These are phyloP conservation scores for Microcebus lehilahytsara DNA, from an alignment of 2,113 vertebrate genomes.

Conservation along the genomic window DNA sequence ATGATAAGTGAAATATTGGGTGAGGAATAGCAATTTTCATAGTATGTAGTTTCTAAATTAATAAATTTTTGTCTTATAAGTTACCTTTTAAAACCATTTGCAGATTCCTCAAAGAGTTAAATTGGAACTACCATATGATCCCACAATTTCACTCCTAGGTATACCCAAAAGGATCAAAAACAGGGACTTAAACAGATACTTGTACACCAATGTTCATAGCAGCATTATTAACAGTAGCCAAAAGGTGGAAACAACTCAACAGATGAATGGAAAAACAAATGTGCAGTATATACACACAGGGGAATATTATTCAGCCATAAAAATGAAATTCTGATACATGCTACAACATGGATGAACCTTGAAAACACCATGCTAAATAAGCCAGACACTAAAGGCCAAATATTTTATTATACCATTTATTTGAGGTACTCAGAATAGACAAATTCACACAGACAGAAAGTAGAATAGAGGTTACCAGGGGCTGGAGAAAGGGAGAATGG, in stretches of 20 bases:
- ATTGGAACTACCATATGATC: neutral
- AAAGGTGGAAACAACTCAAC: neutral
- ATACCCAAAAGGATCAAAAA: neutral
- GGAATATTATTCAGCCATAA: neutral
- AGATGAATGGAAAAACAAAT: neutral
- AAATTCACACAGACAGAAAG: neutral
- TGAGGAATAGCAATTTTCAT: neutral
- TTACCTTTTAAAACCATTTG: neutral
- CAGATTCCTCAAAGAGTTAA: neutral
- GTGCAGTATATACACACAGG: neutral
- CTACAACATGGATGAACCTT: neutral
- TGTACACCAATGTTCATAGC: neutral
- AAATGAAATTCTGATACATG: neutral
- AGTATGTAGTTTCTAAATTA: neutral
- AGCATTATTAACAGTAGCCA: neutral
- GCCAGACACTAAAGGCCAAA: neutral
- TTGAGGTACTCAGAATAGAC: neutral
- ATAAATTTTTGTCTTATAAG: neutral
- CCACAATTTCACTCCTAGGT: neutral
- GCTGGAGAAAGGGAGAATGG: neutral
- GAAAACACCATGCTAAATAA: neutral
- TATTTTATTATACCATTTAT: neutral
- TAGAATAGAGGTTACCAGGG: neutral
- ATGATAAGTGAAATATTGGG: neutral
- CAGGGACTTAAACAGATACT: neutral